phyloP scores from a whole-genome alignment of 2,888 invertebrate genomes.

The Ashinkailepas kermadecensis region DNA sequence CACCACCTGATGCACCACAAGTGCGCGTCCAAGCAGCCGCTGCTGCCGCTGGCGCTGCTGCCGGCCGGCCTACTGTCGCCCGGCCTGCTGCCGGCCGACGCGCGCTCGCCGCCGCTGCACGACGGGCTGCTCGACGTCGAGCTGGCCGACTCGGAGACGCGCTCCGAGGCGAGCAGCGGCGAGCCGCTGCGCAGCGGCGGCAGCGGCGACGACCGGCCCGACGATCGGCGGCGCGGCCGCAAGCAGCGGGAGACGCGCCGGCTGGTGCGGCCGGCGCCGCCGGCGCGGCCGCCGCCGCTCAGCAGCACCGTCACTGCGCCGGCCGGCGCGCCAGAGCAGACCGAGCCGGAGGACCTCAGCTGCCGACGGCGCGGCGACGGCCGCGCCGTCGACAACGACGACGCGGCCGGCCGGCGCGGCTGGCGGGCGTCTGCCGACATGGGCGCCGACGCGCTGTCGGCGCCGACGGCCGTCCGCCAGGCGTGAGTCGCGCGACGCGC shows the following conservation, averaged over 20 bases:
- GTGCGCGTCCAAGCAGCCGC: constrained; percentile 53
- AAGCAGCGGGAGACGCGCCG: constrained; percentile 46
- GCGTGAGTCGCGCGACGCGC: background rate
- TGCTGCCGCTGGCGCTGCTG: constrained; percentile 32
- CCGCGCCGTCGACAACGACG: background rate
- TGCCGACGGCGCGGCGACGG: background rate
- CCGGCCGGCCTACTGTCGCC: constrained; percentile 29
- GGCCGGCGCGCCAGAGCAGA: constrained; percentile 49
- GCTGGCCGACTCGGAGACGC: constrained; percentile 14
- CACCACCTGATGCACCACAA: constrained; percentile 81
- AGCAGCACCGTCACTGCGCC: constrained; percentile 20
- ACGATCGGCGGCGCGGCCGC: constrained; percentile 32
- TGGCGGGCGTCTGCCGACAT: background rate
- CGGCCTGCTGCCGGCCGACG: constrained; percentile 38
- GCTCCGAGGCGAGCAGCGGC: constrained; percentile 28
- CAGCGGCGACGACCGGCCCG: constrained; percentile 46
- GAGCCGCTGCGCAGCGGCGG: constrained; percentile 36
- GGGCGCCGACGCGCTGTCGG: background rate
- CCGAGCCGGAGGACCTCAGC: constrained; percentile 76
- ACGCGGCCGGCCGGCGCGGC: background rate
- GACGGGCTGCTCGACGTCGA: constrained; percentile 39
- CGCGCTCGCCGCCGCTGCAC: constrained; percentile 40
- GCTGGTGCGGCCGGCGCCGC: constrained; percentile 25
- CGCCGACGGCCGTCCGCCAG: background rate
- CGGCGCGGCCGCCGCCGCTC: constrained; percentile 27